Evolutionary conservation across 2,797 vertebrate species (phyloP).

Genomic region (Mustela erminea): DNA sequence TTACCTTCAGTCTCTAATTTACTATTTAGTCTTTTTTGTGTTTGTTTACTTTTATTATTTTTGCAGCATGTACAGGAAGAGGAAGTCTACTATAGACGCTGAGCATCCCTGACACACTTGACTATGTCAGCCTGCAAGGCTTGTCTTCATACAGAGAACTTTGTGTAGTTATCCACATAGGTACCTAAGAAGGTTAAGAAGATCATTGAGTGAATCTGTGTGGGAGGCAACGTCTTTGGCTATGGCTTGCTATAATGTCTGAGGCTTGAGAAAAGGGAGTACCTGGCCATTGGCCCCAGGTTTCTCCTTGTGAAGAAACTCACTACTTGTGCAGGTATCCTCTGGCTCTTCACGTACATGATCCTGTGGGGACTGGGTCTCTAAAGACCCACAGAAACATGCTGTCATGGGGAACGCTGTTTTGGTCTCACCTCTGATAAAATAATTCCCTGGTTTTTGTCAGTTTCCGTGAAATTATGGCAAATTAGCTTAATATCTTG

Average conservation of each 20-base stretch:
- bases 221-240: background rate
- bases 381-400: background rate
- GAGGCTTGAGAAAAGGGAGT: background rate
- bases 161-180: background rate
- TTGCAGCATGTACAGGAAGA: background rate
- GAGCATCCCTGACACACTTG: background rate
- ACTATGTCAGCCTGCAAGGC: background rate
- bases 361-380: background rate
- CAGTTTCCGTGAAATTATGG: background rate
- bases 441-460: background rate
- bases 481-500: background rate
- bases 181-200: background rate
- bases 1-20: background rate
- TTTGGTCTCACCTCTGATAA: background rate
- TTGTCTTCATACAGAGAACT: background rate
- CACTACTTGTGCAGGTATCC: background rate
- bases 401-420: background rate
- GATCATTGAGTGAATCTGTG: background rate
- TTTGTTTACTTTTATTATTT: background rate
- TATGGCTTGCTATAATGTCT: background rate
- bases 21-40: background rate
- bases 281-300: accelerated
- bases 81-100: background rate
- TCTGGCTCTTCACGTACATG: background rate
- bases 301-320: background rate